Conservation (phyloP, 2,888 invertebrate species). For the Selenia dentaria region DNA sequence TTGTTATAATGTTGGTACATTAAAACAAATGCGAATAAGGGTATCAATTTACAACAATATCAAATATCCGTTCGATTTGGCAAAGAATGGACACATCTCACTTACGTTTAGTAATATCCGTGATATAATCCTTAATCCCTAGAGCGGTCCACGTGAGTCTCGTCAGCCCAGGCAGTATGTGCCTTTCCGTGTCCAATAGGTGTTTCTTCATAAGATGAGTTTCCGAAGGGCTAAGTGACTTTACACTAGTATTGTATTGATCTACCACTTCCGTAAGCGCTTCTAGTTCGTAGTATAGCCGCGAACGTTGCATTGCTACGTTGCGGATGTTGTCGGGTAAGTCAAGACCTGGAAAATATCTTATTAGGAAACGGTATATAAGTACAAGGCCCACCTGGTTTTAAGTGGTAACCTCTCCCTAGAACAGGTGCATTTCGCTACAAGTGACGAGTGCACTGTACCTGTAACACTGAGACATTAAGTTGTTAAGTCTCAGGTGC, state of each 20-base stretch:
- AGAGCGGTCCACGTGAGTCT: conserved; percentile 95
- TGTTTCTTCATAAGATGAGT: conserved; percentile 88
- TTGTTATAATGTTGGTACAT: too few species aligned
- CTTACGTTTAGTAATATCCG: conserved; percentile 72
- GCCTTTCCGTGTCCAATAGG: conserved; percentile 88
- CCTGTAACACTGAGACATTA: too few species aligned
- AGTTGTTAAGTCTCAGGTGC: background rate
- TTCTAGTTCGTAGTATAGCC: conserved; percentile 87
- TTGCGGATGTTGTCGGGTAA: conserved; percentile 79
- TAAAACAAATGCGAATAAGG: too few species aligned
- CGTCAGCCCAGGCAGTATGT: conserved; percentile 91
- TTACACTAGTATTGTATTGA: conserved; percentile 87
- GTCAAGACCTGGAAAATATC: conserved; percentile 54
- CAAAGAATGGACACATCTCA: too few species aligned
- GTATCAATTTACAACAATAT: too few species aligned
- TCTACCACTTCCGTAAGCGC: conserved; percentile 83
- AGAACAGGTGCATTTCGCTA: too few species aligned
- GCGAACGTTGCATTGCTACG: conserved; percentile 85
- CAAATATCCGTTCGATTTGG: too few species aligned
- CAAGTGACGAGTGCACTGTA: too few species aligned
- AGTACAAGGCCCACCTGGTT: too few species aligned
- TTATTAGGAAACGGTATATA: too few species aligned
- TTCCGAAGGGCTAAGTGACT: conserved; percentile 89
- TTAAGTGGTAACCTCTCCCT: too few species aligned
- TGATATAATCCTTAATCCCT: conserved; percentile 89